Evolutionary conservation across 2,888 invertebrate species (phyloP), one percentile per base, ranked within the genome.

Genomic region (Athalia rosae): DNA sequence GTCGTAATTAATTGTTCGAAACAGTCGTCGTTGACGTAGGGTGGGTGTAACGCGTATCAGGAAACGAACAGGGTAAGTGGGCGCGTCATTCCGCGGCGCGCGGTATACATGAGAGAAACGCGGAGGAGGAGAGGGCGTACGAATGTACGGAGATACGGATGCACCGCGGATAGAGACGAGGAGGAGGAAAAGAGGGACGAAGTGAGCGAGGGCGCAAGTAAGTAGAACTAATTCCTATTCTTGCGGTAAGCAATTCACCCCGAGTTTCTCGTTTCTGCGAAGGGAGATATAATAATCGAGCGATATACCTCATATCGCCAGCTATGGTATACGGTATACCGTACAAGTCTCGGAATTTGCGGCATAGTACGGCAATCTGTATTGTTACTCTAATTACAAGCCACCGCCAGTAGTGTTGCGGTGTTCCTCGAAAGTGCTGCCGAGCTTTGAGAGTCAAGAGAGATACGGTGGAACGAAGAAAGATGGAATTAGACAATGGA

Each of bases 311-410:
- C 56, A 28, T 28, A 28, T 28, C 28, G 1, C 28, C 28, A 28
- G 28, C n/a, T 28, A 28, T 28, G 2, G 28, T 28, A 28, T 28
- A 28, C 28, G 28, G 28, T 28, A 28, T 28, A 28, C 2, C 2
- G 28, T 28, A 28, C 56, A n/a, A 43, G 13, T 43, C 13, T 71
- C n/a, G 71, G 58, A 71, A 71, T 71, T 71, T 43, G 43, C 71
- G 58, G 4, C 9, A 56, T 9, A 43, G 13, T 43, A 58, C 58
- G 45, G 56, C 56, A 71, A 71, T 71, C 45, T 50, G 80, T 81
- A 84, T 84, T 84, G 83, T 84, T 84, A 82, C 81, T 84, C 81
- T 83, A 85, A 85, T 85, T 85, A 84, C 84, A 82, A 84, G 28
- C 28, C 28, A 79, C 78, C 80, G 76, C 80, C 79, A 81, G 79